Evolutionary conservation across 2,888 invertebrate genomes (phyloP).

Genomic region (Microdon myrmicae): DNA sequence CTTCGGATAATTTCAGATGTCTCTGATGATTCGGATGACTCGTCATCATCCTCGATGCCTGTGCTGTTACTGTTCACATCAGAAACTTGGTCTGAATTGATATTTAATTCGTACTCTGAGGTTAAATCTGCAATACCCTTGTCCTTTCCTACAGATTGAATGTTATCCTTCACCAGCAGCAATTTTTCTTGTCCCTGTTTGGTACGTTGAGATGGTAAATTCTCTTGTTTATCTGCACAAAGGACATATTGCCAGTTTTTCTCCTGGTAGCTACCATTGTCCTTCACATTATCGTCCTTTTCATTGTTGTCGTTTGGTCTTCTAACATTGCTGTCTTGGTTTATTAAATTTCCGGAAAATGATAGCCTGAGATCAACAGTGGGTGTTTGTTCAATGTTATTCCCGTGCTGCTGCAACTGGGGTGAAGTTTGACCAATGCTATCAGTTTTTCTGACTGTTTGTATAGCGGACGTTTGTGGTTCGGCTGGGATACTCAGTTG

Average conservation of each 20-base stretch:
- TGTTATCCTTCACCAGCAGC: conserved; percentile 15
- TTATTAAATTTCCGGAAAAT: conserved; percentile 34
- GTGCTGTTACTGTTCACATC: conserved; percentile 9
- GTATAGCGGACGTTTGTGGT: conserved; percentile 12
- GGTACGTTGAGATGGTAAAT: too few relatives aligned
- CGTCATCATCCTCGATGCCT: conserved; percentile 24
- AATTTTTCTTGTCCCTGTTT: conserved; percentile 18
- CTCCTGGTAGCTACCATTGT: conserved; percentile 6
- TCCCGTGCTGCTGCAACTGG: conserved; percentile 1
- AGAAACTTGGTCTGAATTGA: conserved; percentile 18
- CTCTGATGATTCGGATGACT: conserved; percentile 35
- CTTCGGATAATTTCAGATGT: too few relatives aligned
- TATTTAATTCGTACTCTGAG: conserved; percentile 25
- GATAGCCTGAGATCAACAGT: conserved; percentile 38
- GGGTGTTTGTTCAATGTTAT: conserved; percentile 13
- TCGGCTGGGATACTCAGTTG: conserved; percentile 18
- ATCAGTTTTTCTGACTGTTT: conserved; percentile 26
- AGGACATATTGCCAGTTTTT: too few relatives aligned
- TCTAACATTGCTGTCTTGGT: conserved; percentile 44
- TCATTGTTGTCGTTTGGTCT: conserved; percentile 27
- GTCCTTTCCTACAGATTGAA: conserved; percentile 21
- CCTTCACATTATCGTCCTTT: conserved; percentile 2
- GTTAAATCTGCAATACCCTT: conserved; percentile 7
- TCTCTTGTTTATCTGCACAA: conserved; percentile 25
- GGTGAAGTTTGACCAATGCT: too few relatives aligned